Evolutionary conservation across 2,113 vertebrate genomes (phyloP).

Genomic region (Indicator indicator): DNA sequence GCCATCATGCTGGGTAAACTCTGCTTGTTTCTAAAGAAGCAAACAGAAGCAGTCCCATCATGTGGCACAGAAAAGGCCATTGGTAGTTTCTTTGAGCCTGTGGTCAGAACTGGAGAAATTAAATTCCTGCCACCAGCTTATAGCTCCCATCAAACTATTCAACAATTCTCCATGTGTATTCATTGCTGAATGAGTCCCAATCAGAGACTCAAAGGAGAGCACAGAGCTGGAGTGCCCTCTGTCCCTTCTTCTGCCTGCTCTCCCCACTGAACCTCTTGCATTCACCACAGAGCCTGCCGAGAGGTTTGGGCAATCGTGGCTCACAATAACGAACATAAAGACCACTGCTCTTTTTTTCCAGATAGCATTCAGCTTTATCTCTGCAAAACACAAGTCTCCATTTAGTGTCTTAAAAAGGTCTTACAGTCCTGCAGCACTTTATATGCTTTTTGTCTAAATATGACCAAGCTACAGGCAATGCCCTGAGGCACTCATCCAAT

Average conservation of each 20-base stretch:
- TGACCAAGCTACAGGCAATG: neutral
- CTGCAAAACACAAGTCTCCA: neutral
- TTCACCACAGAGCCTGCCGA: neutral
- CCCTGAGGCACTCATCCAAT: neutral
- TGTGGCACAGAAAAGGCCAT: neutral
- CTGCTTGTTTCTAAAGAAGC: neutral
- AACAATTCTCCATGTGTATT: neutral
- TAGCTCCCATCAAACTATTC: neutral
- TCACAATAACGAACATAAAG: neutral
- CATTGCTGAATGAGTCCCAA: neutral
- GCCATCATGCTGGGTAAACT: neutral
- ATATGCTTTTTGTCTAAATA: conserved; percentile 20
- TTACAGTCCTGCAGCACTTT: neutral
- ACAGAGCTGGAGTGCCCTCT: neutral
- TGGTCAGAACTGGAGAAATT: neutral
- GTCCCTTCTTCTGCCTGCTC: neutral
- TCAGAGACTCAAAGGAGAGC: neutral
- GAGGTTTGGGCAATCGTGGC: neutral
- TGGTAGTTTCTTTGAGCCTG: neutral
- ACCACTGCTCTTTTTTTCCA: neutral
- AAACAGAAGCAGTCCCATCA: neutral
- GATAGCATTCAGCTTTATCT: neutral
- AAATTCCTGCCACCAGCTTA: neutral
- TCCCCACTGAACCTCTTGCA: neutral
- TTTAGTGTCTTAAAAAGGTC: conserved; percentile 12